Evolutionary conservation across 1,140 invertebrate genomes (phyloP).

Genomic region (Whitmania pigra): DNA sequence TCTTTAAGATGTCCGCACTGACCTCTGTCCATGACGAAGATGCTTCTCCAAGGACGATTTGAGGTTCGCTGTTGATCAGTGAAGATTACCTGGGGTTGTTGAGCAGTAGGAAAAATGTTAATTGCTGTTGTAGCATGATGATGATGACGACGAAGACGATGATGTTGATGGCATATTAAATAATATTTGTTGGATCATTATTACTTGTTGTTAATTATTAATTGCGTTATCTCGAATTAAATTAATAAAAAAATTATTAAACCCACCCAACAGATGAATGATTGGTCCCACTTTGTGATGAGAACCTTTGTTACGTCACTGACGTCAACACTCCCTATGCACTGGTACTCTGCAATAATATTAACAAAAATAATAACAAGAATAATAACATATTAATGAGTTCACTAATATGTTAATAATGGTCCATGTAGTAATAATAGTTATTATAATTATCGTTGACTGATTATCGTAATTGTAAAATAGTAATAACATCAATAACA

Average conservation of each 20-base stretch:
- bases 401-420: background rate
- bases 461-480: background rate
- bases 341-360: conserved; percentile 7
- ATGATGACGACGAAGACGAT: too few species aligned
- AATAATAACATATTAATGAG: background rate
- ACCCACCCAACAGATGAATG: background rate
- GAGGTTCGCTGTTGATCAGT: conserved; percentile 17
- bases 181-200: background rate
- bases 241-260: background rate
- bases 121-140: too few species aligned
- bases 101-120: too few species aligned
- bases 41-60: conserved; percentile 15
- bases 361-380: background rate
- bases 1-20: conserved; percentile 19
- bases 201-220: too few species aligned
- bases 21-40: conserved; percentile 19
- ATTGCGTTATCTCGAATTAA: background rate
- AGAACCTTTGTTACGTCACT: background rate
- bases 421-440: background rate
- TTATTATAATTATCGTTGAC: background rate
- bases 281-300: background rate
- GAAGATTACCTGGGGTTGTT: conserved; percentile 12
- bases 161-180: too few species aligned
- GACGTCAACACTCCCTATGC: background rate
- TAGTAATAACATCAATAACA: too few species aligned